Evolutionary conservation across 2,113 vertebrate genomes (phyloP).

Genomic region (Ariopsis seemanni): DNA sequence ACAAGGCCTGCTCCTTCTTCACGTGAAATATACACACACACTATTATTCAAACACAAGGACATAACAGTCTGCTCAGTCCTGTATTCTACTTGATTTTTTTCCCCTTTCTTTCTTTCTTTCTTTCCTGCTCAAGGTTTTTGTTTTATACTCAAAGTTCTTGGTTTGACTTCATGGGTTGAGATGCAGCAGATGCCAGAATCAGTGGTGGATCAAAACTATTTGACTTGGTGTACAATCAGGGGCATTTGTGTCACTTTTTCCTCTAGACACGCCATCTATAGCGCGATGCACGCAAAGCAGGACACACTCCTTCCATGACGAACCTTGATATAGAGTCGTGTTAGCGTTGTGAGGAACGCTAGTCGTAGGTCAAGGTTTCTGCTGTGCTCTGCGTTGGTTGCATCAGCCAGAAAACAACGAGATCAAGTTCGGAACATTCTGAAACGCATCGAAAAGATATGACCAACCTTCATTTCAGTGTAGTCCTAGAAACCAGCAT

Average conservation of each 20-base stretch:
- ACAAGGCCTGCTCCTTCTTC: conserved; percentile 11
- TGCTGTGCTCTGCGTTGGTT: background rate
- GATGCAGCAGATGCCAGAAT: conserved; percentile 60
- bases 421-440: conserved; percentile 16
- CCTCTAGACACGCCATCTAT: conserved; percentile 3
- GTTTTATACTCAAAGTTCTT: conserved; percentile 33
- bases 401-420: conserved; percentile 6
- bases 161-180: conserved; percentile 48
- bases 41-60: conserved; percentile 27
- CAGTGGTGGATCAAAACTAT: conserved; percentile 52
- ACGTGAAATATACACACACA: conserved; percentile 11
- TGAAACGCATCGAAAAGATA: background rate
- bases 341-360: conserved; percentile 6
- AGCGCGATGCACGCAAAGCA: conserved; percentile 20
- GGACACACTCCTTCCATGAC: conserved; percentile 38
- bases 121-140: conserved; percentile 22
- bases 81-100: conserved; percentile 24
- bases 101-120: background rate
- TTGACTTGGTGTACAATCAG: conserved; percentile 66
- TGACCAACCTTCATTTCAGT: background rate
- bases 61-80: conserved; percentile 6
- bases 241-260: conserved; percentile 66
- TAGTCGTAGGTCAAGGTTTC: conserved; percentile 13
- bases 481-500: conserved; percentile 48
- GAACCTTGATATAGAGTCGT: conserved; percentile 3